Evolutionary conservation across 2,113 vertebrate species (phyloP).

Genomic region (Cyprinodon variegatus): DNA sequence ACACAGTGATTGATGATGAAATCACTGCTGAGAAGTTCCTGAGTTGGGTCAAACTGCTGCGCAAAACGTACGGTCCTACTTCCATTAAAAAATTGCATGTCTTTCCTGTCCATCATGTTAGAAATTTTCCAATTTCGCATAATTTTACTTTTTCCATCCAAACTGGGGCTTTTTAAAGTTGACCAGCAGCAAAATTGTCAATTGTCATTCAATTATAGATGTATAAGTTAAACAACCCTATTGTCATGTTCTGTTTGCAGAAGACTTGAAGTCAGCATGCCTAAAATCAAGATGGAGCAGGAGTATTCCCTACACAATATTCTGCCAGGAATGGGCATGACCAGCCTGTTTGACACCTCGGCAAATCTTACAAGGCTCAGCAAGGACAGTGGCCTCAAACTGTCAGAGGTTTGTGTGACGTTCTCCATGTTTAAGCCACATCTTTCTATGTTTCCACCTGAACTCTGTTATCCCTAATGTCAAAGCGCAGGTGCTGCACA

Average conservation of each 20-base stretch:
- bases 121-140: not conserved
- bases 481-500: constrained; percentile 85
- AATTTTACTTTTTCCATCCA: not conserved
- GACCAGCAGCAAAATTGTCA: too few species aligned
- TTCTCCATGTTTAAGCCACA: not conserved
- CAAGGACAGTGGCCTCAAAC: constrained; percentile 67
- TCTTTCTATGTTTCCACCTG: not conserved
- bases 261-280: constrained; percentile 86
- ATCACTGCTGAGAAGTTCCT: constrained; percentile 82
- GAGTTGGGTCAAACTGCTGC: constrained; percentile 83
- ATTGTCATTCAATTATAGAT: too few species aligned
- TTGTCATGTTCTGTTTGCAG: constrained; percentile 65
- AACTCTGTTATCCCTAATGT: constrained; percentile 1
- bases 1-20: constrained; percentile 86
- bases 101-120: not conserved
- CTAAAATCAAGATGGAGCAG: constrained; percentile 90
- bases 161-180: too few species aligned
- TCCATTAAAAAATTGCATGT: not conserved
- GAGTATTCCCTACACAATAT: constrained; percentile 85
- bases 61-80: constrained; percentile 61
- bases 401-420: constrained; percentile 82
- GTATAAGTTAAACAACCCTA: not conserved
- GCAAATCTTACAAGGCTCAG: constrained; percentile 85
- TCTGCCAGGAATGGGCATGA: constrained; percentile 85
- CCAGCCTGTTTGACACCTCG: constrained; percentile 76